Evolutionary conservation across 2,113 vertebrate species (phyloP).

Genomic region (Indicator indicator): DNA sequence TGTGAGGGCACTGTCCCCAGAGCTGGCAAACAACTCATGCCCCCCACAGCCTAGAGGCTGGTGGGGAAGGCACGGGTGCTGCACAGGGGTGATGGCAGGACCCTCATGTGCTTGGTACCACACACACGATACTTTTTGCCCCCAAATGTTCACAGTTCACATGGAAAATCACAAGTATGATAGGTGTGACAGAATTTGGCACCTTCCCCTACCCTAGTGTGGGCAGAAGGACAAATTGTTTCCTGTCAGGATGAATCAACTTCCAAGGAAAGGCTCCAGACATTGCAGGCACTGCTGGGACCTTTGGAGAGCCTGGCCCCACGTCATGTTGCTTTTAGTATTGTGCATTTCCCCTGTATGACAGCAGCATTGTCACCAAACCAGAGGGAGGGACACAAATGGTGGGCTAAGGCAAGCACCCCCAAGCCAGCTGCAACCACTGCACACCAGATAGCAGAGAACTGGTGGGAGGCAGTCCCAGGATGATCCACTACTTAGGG

Average conservation of each 20-base stretch:
- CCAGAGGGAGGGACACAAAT: neutral
- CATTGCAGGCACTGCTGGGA: neutral
- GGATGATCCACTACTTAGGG: neutral
- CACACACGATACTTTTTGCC: accelerated
- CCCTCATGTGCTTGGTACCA: accelerated
- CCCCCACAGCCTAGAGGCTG: accelerated
- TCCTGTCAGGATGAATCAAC: neutral
- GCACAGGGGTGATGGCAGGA: neutral
- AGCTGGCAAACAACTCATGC: neutral
- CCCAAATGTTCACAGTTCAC: neutral
- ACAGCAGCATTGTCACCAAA: neutral
- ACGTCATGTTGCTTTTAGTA: accelerated
- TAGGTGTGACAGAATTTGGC: neutral
- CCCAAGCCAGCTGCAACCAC: neutral
- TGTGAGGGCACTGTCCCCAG: neutral
- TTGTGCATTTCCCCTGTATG: accelerated
- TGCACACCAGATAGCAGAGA: neutral
- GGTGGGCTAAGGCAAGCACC: neutral
- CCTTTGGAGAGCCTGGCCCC: neutral
- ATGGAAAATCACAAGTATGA: neutral
- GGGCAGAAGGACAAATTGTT: neutral
- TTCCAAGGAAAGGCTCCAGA: neutral
- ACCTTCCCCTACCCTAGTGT: neutral
- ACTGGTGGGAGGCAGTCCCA: neutral
- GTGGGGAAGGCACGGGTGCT: neutral